phyloP scores from a whole-genome alignment of 2,113 vertebrate species.

The Rhinopithecus roxellana region DNA sequence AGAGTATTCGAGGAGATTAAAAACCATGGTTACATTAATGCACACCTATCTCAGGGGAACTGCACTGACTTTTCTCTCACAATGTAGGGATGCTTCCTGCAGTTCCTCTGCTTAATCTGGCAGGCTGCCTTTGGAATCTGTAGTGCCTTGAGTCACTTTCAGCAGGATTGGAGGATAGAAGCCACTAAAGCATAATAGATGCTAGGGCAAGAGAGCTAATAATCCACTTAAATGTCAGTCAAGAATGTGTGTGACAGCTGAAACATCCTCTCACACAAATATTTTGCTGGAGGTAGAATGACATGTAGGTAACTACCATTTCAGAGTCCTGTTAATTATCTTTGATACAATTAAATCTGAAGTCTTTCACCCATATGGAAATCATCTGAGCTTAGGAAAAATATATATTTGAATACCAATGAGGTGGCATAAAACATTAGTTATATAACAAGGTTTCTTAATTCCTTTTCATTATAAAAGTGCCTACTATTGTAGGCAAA shows the following conservation, averaged over 20 bases:
- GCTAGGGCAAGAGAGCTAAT: not conserved
- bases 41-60: slow-evolving; percentile 38
- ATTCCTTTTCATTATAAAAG: slow-evolving; percentile 17
- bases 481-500: not conserved
- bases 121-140: not conserved
- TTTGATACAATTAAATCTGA: slow-evolving; percentile 41
- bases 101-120: not conserved
- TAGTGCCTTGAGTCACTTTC: not conserved
- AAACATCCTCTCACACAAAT: not conserved
- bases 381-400: slow-evolving; percentile 25
- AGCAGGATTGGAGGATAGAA: not conserved
- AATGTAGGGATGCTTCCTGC: not conserved
- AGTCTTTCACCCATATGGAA: not conserved
- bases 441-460: slow-evolving; percentile 19
- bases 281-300: not conserved
- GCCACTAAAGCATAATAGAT: not conserved
- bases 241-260: not conserved
- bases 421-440: not conserved
- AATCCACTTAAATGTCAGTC: not conserved
- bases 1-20: slow-evolving; percentile 66
- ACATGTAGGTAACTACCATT: not conserved
- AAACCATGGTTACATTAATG: slow-evolving; percentile 63
- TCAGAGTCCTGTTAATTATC: slow-evolving; percentile 8
- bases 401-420: slow-evolving; percentile 39
- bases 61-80: not conserved